Percentiles rank a stretch among this genome's conserved stretches.
These are phyloP conservation scores for Enteromius thamalakanensis DNA, from an alignment of 2,797 vertebrate genomes.

Conservation along the genomic window DNA sequence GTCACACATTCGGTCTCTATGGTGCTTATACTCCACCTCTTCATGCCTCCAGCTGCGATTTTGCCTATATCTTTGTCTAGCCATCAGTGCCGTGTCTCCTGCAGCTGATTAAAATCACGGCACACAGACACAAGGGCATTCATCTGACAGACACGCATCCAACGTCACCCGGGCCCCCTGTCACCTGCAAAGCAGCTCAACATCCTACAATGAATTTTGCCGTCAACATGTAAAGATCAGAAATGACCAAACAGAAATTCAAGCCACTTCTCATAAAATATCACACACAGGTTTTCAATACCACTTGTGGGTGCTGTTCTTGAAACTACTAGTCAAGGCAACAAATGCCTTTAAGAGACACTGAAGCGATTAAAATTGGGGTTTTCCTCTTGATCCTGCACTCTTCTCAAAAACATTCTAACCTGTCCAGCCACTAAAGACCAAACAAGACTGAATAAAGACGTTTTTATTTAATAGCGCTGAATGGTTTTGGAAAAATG, in stretches of 20 bases:
- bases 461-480: not conserved
- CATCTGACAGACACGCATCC: constrained; percentile 2
- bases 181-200: constrained; percentile 31
- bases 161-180: not conserved
- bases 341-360: constrained; percentile 3
- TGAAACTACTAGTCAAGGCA: not conserved
- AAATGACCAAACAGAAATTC: not conserved
- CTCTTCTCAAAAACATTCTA: constrained; percentile 14
- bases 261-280: not conserved
- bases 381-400: not conserved
- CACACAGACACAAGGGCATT: constrained; percentile 27
- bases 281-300: not conserved
- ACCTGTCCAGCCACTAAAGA: not conserved
- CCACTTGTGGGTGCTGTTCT: not conserved
- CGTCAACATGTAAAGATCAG: too few relatives aligned
- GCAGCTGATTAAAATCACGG: constrained; percentile 24
- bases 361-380: not conserved
- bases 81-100: not conserved
- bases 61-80: constrained; percentile 21
- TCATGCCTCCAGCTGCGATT: not conserved
- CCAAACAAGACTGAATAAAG: constrained; percentile 4
- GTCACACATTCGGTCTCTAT: not conserved
- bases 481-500: constrained; percentile 22
- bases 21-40: not conserved
- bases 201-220: not conserved